A percentile compares a stretch with the other conserved stretches of the same genome.
These are phyloP conservation scores for Adelognathus sp. DNA, from an alignment of 2,888 invertebrate genomes.

Conservation along the genomic window DNA sequence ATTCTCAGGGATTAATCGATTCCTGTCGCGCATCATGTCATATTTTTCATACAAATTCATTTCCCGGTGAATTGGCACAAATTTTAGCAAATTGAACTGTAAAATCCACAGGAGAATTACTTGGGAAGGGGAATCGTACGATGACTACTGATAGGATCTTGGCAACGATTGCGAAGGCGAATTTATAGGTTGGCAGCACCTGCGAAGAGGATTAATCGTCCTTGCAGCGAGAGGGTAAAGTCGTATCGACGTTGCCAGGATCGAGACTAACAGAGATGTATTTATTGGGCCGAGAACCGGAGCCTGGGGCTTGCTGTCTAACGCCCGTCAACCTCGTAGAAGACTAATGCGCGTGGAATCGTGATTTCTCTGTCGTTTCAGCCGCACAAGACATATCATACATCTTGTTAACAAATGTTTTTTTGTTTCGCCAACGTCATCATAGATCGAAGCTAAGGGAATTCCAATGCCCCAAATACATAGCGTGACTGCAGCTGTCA, in stretches of 20 bases:
- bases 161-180: constrained; percentile 11
- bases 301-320: neutral
- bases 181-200: constrained; percentile 26
- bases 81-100: neutral
- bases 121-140: neutral
- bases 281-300: constrained; percentile 41
- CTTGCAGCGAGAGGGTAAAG: neutral
- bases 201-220: constrained; percentile 36
- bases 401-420: neutral
- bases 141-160: neutral
- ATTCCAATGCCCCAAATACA: no score
- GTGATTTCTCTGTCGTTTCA: constrained; percentile 9
- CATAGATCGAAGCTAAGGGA: no score
- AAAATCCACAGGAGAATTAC: neutral
- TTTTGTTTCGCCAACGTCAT: no score
- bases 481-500: no score
- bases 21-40: neutral
- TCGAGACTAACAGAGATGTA: constrained; percentile 53
- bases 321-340: constrained; percentile 9
- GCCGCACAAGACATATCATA: neutral
- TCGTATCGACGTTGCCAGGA: constrained; percentile 55
- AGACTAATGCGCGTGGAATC: constrained; percentile 17
- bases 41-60: neutral
- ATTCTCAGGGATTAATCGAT: neutral
- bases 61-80: neutral